Evolutionary conservation across 2,113 vertebrate species (phyloP).

Genomic region (Panurus biarmicus): DNA sequence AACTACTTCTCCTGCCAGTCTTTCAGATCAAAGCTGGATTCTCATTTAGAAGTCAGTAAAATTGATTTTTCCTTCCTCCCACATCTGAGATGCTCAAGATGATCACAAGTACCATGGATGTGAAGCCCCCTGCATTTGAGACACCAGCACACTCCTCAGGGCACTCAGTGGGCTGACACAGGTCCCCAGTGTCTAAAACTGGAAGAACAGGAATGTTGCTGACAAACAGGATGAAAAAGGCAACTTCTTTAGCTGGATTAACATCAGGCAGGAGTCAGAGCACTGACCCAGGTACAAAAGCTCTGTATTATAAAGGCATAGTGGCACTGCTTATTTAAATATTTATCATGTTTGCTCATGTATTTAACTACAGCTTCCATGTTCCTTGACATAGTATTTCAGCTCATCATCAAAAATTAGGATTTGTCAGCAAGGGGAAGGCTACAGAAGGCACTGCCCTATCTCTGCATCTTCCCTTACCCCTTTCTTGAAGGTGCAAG

Average conservation of each 20-base stretch:
- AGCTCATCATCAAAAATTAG: not conserved
- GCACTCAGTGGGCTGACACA: not conserved
- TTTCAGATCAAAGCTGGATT: not conserved
- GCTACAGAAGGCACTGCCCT: not conserved
- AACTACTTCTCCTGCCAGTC: not conserved
- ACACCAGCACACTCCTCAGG: not conserved
- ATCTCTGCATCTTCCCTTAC: not conserved
- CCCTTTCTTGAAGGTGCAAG: not conserved
- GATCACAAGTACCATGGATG: not conserved
- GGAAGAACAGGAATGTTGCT: not conserved
- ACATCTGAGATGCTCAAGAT: not conserved
- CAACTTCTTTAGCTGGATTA: not conserved
- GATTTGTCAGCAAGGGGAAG: not conserved
- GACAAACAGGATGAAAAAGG: not conserved
- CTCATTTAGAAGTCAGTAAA: not conserved
- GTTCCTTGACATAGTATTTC: fast-evolving
- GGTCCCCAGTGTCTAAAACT: not conserved
- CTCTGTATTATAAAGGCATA: not conserved
- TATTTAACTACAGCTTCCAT: not conserved
- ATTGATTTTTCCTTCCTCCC: not conserved
- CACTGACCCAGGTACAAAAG: not conserved
- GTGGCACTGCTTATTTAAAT: not conserved
- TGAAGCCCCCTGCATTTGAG: not conserved
- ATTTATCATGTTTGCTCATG: not conserved
- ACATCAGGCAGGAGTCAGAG: not conserved